Evolutionary conservation across 2,113 vertebrate species (phyloP).

Genomic region (Microcebus jonahi): DNA sequence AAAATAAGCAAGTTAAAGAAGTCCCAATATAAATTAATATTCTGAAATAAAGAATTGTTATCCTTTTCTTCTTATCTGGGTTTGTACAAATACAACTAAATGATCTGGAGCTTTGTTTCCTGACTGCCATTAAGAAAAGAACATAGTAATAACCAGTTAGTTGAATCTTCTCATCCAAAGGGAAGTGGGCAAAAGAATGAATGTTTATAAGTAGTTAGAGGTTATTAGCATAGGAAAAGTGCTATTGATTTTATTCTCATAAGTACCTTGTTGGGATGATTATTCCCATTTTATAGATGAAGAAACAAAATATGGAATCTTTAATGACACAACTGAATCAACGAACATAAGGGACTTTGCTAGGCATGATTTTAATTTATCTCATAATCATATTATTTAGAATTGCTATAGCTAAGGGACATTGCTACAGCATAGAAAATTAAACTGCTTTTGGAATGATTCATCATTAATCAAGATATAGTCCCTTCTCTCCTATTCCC

Average conservation of each 20-base stretch:
- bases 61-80: not conserved
- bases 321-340: not conserved
- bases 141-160: not conserved
- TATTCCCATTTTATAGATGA: not conserved
- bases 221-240: not conserved
- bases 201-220: not conserved
- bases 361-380: not conserved
- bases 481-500: not conserved
- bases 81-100: constrained; percentile 1
- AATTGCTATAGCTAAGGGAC: not conserved
- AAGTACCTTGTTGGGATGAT: not conserved
- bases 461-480: not conserved
- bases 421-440: not conserved
- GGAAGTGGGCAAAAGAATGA: not conserved
- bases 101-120: not conserved
- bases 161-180: not conserved
- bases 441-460: not conserved
- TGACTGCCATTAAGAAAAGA: not conserved
- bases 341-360: not conserved
- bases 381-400: not conserved
- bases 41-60: not conserved
- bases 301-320: not conserved
- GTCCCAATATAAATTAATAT: not conserved
- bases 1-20: not conserved
- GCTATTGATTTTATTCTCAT: not conserved